Conservation (phyloP, 2,888 invertebrate genomes). For the Tolmerus cingulatus region DNA sequence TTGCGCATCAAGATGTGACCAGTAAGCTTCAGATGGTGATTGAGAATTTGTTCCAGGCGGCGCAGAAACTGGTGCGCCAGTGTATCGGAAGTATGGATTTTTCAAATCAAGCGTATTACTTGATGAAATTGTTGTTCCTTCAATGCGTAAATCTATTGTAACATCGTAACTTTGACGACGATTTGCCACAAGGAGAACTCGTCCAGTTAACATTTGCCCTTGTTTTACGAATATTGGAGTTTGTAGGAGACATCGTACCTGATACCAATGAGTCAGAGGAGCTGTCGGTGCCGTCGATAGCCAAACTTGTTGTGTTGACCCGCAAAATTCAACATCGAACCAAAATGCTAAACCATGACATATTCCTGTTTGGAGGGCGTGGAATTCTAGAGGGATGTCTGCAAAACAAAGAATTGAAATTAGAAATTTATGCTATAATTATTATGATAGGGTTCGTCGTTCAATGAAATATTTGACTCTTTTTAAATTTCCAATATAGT, state of each 20-base stretch:
- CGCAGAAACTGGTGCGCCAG: conserved; percentile 89
- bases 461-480: no score
- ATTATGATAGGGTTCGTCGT: no score
- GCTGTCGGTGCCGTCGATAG: conserved; percentile 97
- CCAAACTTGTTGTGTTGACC: conserved; percentile 91
- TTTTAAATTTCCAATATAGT: no score
- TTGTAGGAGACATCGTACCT: conserved; percentile 93
- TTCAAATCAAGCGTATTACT: conserved; percentile 95
- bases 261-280: conserved; percentile 99
- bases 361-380: conserved; percentile 89
- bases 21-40: conserved; percentile 93
- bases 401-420: conserved; percentile 53
- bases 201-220: conserved; percentile 88
- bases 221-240: conserved; percentile 94
- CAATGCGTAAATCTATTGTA: conserved; percentile 90
- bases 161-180: conserved; percentile 99
- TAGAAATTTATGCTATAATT: no score
- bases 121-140: conserved; percentile 85
- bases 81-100: conserved; percentile 98
- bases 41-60: conserved; percentile 90
- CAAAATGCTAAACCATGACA: conserved; percentile 98
- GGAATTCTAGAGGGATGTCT: conserved; percentile 94
- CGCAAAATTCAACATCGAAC: conserved; percentile 98
- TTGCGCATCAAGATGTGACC: conserved; percentile 84
- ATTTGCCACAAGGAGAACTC: conserved; percentile 88